These are phyloP conservation scores for Pardosa pseudoannulata DNA, from an alignment of 2,888 invertebrate genomes.

Conservation along the genomic window DNA sequence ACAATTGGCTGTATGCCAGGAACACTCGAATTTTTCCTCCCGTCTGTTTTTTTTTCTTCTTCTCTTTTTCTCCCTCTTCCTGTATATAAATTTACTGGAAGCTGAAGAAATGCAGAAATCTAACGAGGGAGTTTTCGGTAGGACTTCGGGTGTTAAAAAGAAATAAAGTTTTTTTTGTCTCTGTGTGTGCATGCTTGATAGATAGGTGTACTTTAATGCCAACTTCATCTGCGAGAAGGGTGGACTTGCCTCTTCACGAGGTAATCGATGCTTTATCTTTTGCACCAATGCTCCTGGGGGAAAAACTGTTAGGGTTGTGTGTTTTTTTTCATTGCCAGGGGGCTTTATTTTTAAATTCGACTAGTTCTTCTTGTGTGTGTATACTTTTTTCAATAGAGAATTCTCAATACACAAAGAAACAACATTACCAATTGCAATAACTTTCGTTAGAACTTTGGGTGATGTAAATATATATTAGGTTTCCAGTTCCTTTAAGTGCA, in stretches of 20 bases:
- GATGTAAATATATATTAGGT: no score
- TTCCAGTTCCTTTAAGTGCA: not conserved
- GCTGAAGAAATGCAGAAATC: no score
- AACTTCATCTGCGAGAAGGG: not conserved
- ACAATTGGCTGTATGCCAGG: constrained; percentile 44
- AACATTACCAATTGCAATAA: no score
- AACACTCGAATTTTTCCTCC: constrained; percentile 8
- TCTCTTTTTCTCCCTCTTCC: not conserved
- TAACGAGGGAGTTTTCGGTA: no score
- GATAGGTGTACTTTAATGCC: not conserved
- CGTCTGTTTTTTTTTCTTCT: no score
- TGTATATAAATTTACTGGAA: constrained; percentile 5
- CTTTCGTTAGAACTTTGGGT: not conserved
- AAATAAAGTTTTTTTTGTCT: no score
- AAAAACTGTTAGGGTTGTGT: no score
- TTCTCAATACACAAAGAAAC: no score
- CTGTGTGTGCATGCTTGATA: not conserved
- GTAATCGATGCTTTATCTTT: not conserved
- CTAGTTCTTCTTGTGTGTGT: no score
- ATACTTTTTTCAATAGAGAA: no score
- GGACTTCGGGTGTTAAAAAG: not conserved
- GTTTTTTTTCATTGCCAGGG: no score
- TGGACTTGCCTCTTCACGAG: not conserved
- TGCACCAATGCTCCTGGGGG: not conserved
- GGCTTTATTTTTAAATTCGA: no score